phyloP scores from a whole-genome alignment of 2,797 vertebrate genomes.

The Catamblyrhynchus diadema region DNA sequence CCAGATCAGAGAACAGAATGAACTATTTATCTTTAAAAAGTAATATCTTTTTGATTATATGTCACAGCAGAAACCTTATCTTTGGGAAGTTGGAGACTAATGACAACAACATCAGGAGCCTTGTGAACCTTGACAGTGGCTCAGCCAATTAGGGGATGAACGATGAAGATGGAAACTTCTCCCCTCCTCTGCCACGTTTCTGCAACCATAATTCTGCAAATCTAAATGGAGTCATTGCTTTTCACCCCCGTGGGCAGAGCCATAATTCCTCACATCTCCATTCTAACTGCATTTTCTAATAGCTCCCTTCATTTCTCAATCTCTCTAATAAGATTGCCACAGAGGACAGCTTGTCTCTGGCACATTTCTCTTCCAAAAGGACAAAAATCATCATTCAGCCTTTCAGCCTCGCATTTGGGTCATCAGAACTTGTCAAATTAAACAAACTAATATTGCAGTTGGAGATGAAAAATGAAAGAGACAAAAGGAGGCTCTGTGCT shows the following conservation, averaged over 20 bases:
- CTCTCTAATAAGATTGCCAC: slow-evolving; percentile 37
- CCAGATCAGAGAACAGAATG: background rate
- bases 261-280: slow-evolving; percentile 46
- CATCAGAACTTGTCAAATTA: slow-evolving; percentile 48
- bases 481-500: background rate
- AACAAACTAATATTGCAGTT: slow-evolving; percentile 38
- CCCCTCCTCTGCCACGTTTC: background rate
- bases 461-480: slow-evolving; percentile 6
- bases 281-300: slow-evolving; percentile 28
- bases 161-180: slow-evolving; percentile 19
- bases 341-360: slow-evolving; percentile 28
- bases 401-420: background rate
- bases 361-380: slow-evolving; percentile 35
- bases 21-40: slow-evolving; percentile 61
- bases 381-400: slow-evolving; percentile 35
- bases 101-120: slow-evolving; percentile 5
- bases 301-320: slow-evolving; percentile 43
- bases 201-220: slow-evolving; percentile 36
- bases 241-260: slow-evolving; percentile 16
- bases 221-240: slow-evolving; percentile 44
- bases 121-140: slow-evolving; percentile 29
- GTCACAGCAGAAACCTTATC: slow-evolving; percentile 55
- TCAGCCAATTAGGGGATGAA: slow-evolving; percentile 61
- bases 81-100: slow-evolving; percentile 51
- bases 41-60: slow-evolving; percentile 60